phyloP scores from a whole-genome alignment of 2,113 vertebrate genomes.

The Elephas maximus region DNA sequence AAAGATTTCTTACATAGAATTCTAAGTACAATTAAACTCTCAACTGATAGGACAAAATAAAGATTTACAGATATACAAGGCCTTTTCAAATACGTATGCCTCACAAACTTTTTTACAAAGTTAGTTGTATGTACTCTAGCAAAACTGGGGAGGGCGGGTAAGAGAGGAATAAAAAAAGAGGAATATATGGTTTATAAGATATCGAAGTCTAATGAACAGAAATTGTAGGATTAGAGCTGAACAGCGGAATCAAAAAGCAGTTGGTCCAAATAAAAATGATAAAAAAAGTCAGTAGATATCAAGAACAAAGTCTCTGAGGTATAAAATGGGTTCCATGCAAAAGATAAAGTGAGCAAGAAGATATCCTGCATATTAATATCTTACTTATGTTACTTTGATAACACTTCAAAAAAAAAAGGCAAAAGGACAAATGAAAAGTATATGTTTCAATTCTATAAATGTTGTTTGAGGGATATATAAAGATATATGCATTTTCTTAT shows the following conservation, averaged over 20 bases:
- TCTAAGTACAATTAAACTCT: conserved; percentile 8
- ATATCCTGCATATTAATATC: not conserved
- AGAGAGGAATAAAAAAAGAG: conserved; percentile 16
- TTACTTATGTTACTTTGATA: not conserved
- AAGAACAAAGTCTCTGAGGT: not conserved
- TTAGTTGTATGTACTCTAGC: not conserved
- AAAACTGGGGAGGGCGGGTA: not conserved
- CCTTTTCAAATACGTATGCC: not conserved
- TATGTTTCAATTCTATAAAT: not conserved
- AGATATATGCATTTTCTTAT: conserved; percentile 15
- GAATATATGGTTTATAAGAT: not conserved
- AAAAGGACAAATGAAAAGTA: not conserved
- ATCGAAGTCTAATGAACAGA: conserved; percentile 42
- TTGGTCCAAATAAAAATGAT: not conserved
- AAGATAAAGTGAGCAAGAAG: not conserved
- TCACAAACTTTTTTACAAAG: not conserved
- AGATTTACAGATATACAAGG: not conserved
- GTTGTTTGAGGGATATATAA: not conserved
- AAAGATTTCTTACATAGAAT: not conserved
- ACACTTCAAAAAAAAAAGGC: not conserved
- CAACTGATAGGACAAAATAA: not conserved
- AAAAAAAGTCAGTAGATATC: not conserved
- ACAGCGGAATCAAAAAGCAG: not conserved
- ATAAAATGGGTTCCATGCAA: not conserved
- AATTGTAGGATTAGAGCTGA: not conserved